Conservation (phyloP, 2,113 vertebrate species). For the Cisticola juncidis region DNA sequence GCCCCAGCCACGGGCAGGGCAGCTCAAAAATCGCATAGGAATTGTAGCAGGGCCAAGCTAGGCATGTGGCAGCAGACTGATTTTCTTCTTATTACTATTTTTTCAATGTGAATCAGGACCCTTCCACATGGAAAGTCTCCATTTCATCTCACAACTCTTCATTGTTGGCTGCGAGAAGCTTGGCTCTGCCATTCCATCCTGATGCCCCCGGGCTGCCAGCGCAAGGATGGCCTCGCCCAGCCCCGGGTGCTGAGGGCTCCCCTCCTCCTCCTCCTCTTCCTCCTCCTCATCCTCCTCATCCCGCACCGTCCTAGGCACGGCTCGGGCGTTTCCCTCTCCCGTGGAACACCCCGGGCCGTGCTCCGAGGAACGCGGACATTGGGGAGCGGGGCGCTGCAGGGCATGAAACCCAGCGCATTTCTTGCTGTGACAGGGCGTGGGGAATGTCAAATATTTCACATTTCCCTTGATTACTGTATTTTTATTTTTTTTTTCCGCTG, state of each 20-base stretch:
- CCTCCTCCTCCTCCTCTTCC: too few relatives aligned
- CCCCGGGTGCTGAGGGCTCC: background rate
- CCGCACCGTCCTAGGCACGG: accelerated
- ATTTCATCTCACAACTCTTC: background rate
- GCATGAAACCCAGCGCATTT: background rate
- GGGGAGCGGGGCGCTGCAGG: accelerated
- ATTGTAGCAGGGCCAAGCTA: background rate
- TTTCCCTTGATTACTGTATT: background rate
- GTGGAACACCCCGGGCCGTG: background rate
- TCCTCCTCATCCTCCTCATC: background rate
- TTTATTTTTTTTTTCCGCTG: background rate
- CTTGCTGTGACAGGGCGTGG: background rate
- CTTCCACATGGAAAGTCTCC: background rate
- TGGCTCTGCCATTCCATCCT: accelerated
- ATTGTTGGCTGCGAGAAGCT: background rate
- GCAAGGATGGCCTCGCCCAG: background rate
- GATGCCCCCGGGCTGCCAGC: background rate
- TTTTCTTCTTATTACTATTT: too few relatives aligned
- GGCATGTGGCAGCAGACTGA: background rate
- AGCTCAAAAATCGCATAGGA: background rate
- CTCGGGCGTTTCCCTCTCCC: background rate
- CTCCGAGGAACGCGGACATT: accelerated
- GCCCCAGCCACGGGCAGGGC: background rate
- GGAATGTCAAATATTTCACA: background rate
- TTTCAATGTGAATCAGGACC: background rate